phyloP scores from a whole-genome alignment of 2,888 invertebrate species.

The Hydriomena furcata region DNA sequence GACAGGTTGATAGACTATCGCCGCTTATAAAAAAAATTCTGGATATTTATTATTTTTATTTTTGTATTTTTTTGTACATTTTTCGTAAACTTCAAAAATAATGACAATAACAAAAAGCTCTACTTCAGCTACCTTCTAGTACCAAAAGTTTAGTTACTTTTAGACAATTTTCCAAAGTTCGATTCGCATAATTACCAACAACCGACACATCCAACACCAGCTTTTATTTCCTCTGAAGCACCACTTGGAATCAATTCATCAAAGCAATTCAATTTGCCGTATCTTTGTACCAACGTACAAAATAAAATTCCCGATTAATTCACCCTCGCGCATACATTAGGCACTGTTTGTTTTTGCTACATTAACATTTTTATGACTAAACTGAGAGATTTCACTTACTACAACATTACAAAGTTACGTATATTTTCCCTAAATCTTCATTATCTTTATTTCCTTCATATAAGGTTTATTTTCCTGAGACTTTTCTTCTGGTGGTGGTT shows the following conservation, averaged over 20 bases:
- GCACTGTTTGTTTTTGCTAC: conserved; percentile 78
- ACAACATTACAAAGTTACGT: conserved; percentile 49
- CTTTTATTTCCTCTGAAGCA: conserved; percentile 12
- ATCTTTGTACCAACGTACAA: conserved; percentile 53
- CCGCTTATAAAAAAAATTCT: no score
- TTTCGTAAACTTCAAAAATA: no score
- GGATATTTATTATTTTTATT: no score
- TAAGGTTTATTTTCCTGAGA: conserved; percentile 29
- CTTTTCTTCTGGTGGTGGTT: not conserved
- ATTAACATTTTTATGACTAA: conserved; percentile 83
- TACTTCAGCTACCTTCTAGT: no score
- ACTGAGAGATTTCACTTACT: conserved; percentile 77
- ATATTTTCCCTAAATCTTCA: conserved; percentile 15
- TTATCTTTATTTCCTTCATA: conserved; percentile 8
- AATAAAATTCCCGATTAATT: conserved; percentile 64
- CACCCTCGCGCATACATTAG: conserved; percentile 78
- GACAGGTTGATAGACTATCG: no score
- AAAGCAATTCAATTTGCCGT: conserved; percentile 56
- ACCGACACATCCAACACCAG: not conserved
- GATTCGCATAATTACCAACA: no score
- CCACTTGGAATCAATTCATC: conserved; percentile 47
- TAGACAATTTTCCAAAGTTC: no score
- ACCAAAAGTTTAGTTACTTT: no score
- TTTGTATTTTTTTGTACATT: no score
- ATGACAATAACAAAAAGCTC: no score